Conservation (phyloP, 1,140 invertebrate genomes). For the Metopolophium dirhodum region DNA sequence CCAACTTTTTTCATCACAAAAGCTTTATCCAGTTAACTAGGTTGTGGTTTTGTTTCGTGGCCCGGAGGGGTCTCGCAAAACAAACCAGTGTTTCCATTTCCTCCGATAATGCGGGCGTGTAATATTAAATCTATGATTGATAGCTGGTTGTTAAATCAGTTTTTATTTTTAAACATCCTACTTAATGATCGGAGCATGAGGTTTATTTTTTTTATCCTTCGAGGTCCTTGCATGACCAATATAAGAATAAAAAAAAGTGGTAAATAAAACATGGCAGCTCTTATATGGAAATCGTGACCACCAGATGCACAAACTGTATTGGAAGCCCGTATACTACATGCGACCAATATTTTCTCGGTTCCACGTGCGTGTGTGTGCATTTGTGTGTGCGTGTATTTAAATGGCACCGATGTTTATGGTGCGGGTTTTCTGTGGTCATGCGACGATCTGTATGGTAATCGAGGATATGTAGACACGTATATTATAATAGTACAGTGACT, state of each 20-base stretch:
- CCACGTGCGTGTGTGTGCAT: too few relatives aligned
- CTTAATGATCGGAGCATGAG: constrained; percentile 11
- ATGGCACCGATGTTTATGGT: neutral
- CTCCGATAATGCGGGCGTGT: constrained; percentile 17
- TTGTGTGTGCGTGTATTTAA: neutral
- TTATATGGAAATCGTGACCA: constrained; percentile 44
- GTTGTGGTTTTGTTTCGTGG: constrained; percentile 36
- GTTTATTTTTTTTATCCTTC: constrained; percentile 33
- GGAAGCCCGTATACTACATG: neutral
- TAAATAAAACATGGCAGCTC: neutral
- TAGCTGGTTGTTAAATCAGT: constrained; percentile 27
- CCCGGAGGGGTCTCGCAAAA: constrained; percentile 5
- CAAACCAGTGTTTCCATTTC: constrained; percentile 26
- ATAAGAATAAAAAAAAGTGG: neutral
- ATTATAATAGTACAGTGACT: neutral
- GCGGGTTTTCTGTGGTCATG: neutral
- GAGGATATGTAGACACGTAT: neutral
- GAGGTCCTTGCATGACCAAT: constrained; percentile 25
- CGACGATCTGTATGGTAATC: neutral
- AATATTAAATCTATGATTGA: constrained; percentile 54
- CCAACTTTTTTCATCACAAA: constrained; percentile 2
- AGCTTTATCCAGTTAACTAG: constrained; percentile 26
- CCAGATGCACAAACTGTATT: constrained; percentile 9
- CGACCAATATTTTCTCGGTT: neutral
- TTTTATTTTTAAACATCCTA: constrained; percentile 54